phyloP scores from a whole-genome alignment of 2,797 vertebrate species.

The Cuculus canorus region DNA sequence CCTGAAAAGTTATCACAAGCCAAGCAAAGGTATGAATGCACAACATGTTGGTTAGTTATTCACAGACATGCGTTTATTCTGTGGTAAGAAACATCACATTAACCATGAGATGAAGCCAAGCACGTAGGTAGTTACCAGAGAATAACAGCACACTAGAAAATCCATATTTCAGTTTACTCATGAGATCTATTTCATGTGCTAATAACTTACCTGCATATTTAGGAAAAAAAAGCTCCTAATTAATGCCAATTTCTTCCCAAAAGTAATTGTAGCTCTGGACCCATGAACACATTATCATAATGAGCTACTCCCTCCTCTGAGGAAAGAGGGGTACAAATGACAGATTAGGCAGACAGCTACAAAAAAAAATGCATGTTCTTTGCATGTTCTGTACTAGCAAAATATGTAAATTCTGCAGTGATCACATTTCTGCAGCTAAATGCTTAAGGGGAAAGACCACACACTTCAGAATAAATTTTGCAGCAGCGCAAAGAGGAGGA shows the following conservation, averaged over 20 bases:
- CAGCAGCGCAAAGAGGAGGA: not conserved
- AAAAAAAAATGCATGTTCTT: not conserved
- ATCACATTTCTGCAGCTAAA: not conserved
- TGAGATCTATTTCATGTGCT: not conserved
- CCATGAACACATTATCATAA: not conserved
- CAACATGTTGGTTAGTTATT: not conserved
- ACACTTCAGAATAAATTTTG: not conserved
- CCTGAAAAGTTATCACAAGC: not conserved
- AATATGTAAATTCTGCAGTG: fast-evolving
- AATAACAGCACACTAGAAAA: not conserved
- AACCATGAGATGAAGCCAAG: not conserved
- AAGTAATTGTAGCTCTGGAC: not conserved
- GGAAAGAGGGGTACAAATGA: not conserved
- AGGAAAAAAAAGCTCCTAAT: not conserved
- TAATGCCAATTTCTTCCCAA: not conserved
- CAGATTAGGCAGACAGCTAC: not conserved
- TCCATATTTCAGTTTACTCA: not conserved
- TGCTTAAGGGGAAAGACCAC: not conserved
- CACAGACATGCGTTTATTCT: not conserved
- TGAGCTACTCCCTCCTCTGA: not conserved
- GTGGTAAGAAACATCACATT: not conserved
- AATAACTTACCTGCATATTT: not conserved
- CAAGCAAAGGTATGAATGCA: not conserved
- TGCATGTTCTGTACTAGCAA: not conserved
- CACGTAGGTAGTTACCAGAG: not conserved